A percentile compares a stretch with the other conserved stretches of the same genome.
Evolutionary conservation across 2,113 vertebrate species (phyloP).

Genomic region (Orcinus orca): DNA sequence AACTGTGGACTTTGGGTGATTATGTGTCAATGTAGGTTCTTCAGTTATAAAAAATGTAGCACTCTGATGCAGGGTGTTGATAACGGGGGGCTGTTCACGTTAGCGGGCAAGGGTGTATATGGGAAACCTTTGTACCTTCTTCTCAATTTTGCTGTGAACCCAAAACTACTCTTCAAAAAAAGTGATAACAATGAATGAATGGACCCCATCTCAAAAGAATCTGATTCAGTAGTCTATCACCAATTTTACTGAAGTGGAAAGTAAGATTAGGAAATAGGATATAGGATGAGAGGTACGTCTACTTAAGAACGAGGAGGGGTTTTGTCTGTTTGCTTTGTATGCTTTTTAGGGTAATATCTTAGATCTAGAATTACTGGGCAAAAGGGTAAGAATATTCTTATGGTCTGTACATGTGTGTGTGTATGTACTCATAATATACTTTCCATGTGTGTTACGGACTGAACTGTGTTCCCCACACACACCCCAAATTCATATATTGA

Average conservation of each 20-base stretch:
- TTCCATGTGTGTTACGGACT: not conserved
- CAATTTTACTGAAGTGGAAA: not conserved
- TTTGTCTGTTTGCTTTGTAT: not conserved
- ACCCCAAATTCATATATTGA: not conserved
- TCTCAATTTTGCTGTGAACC: not conserved
- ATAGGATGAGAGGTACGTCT: not conserved
- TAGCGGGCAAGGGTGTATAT: not conserved
- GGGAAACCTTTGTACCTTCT: not conserved
- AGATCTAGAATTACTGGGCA: not conserved
- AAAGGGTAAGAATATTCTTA: not conserved
- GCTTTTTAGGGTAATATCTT: not conserved
- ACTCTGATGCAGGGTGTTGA: not conserved
- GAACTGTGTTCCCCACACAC: not conserved
- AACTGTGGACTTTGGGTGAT: not conserved
- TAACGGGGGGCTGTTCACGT: not conserved
- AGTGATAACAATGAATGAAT: not conserved
- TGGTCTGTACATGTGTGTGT: not conserved
- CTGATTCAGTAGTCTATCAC: not conserved
- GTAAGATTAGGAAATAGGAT: not conserved
- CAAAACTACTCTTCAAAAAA: not conserved
- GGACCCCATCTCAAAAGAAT: not conserved
- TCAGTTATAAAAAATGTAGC: not conserved
- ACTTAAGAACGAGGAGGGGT: not conserved
- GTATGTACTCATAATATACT: too few species aligned
- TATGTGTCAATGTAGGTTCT: not conserved